Evolutionary conservation across 1,140 invertebrate genomes (phyloP).

Genomic region (Homalodisca vitripennis): DNA sequence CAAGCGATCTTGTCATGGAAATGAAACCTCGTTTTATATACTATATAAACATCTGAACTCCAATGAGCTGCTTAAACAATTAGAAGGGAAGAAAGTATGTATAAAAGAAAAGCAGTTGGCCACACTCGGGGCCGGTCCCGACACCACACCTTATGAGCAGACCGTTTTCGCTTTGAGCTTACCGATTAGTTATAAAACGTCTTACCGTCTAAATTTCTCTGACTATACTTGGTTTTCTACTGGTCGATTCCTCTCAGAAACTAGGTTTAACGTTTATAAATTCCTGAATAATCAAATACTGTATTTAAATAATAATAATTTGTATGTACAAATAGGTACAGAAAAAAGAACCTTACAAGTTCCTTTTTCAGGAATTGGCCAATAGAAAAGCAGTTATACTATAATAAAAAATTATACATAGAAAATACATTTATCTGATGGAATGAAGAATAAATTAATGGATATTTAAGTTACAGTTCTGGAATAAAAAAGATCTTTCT

Average conservation of each 20-base stretch:
- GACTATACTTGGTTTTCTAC: conserved; percentile 21
- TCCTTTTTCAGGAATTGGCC: conserved; percentile 26
- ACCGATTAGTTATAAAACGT: conserved; percentile 21
- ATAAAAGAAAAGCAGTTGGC: conserved; percentile 32
- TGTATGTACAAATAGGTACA: conserved; percentile 32
- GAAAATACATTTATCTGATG: conserved; percentile 33
- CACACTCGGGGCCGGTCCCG: conserved; percentile 27
- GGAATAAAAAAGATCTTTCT: conserved; percentile 16
- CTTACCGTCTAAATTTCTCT: conserved; percentile 26
- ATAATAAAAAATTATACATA: conserved; percentile 30
- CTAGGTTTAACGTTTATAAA: conserved; percentile 30
- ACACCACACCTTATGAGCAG: conserved; percentile 26
- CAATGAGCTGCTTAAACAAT: conserved; percentile 31
- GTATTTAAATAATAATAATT: conserved; percentile 30
- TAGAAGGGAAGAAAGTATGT: conserved; percentile 33
- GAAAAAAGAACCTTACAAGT: conserved; percentile 26
- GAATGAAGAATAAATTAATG: conserved; percentile 38
- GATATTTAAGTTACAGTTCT: conserved; percentile 23
- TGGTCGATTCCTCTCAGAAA: conserved; percentile 29
- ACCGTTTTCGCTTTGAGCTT: conserved; percentile 30
- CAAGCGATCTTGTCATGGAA: conserved; percentile 36
- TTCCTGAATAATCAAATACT: conserved; percentile 27
- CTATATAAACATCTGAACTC: conserved; percentile 34
- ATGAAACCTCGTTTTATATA: conserved; percentile 30
- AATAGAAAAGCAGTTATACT: conserved; percentile 35